Conservation (phyloP, 2,888 invertebrate genomes). For the Caenorhabditis uteleia region DNA sequence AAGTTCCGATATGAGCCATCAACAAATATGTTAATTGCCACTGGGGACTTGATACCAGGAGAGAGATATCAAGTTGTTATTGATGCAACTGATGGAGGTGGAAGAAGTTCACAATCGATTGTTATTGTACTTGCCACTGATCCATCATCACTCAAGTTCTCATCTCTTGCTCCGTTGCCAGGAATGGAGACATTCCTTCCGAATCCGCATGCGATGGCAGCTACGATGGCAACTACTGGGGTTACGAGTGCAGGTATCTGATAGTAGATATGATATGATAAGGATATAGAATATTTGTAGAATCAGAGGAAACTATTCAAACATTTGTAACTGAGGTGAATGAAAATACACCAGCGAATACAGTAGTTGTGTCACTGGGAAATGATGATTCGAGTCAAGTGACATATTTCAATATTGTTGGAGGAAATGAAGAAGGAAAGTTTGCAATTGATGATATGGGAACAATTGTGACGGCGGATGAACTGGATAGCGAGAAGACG, state of each 20-base stretch:
- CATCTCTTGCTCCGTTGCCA: conserved; percentile 32
- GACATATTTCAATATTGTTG: conserved; percentile 59
- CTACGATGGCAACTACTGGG: conserved; percentile 19
- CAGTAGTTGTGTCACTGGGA: conserved; percentile 65
- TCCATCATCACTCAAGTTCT: conserved; percentile 9
- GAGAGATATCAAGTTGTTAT: conserved; percentile 63
- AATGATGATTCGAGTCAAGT: conserved; percentile 36
- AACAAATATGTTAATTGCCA: conserved; percentile 57
- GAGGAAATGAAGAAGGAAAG: conserved; percentile 65
- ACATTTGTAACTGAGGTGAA: conserved; percentile 65
- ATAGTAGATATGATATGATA: neutral
- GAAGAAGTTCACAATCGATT: conserved; percentile 47
- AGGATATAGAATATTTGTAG: conserved; percentile 10
- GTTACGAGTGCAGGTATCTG: conserved; percentile 25
- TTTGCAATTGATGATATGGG: conserved; percentile 73
- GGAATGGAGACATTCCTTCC: conserved; percentile 54
- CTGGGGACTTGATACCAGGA: conserved; percentile 58
- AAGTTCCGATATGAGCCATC: conserved; percentile 63
- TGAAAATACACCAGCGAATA: conserved; percentile 64
- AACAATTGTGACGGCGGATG: conserved; percentile 85
- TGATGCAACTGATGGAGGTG: conserved; percentile 59
- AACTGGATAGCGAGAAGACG: conserved; percentile 86
- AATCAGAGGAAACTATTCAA: conserved; percentile 58
- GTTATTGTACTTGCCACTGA: conserved; percentile 49
- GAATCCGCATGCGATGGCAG: conserved; percentile 27